These are phyloP conservation scores for Alcedo quadribrachys DNA, from an alignment of 2,797 vertebrate genomes.

Conservation along the genomic window DNA sequence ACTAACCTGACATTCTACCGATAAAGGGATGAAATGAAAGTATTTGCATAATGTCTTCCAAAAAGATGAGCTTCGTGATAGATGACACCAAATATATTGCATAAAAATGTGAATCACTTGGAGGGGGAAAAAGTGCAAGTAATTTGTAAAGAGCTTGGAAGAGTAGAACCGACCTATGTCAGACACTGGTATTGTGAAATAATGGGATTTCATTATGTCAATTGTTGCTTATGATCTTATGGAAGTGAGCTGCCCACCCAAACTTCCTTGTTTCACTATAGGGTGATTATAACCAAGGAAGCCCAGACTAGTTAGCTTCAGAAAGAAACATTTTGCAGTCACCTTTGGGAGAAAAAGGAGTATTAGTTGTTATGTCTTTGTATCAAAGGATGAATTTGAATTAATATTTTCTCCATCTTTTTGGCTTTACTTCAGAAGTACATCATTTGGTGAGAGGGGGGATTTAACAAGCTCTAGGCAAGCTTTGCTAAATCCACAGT, in stretches of 20 bases:
- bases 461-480: slow-evolving; percentile 45
- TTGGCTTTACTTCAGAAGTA: slow-evolving; percentile 49
- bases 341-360: neutral
- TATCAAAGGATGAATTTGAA: slow-evolving; percentile 20
- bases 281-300: slow-evolving; percentile 1
- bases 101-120: slow-evolving; percentile 1
- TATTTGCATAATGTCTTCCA: slow-evolving; percentile 36
- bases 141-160: slow-evolving; percentile 17
- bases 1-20: slow-evolving; percentile 39
- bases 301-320: slow-evolving; percentile 1
- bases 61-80: slow-evolving; percentile 35
- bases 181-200: neutral
- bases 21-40: slow-evolving; percentile 53
- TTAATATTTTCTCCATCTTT: slow-evolving; percentile 34
- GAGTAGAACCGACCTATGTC: neutral
- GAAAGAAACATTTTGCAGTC: slow-evolving; percentile 6
- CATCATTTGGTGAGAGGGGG: neutral
- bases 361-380: neutral
- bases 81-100: slow-evolving; percentile 33
- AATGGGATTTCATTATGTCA: neutral
- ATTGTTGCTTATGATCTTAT: neutral
- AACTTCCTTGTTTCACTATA: slow-evolving; percentile 35
- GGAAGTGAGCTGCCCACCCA: neutral
- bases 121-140: neutral
- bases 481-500: slow-evolving; percentile 50